These are phyloP conservation scores for Heterochromis multidens DNA, from an alignment of 2,113 vertebrate genomes.

Conservation along the genomic window DNA sequence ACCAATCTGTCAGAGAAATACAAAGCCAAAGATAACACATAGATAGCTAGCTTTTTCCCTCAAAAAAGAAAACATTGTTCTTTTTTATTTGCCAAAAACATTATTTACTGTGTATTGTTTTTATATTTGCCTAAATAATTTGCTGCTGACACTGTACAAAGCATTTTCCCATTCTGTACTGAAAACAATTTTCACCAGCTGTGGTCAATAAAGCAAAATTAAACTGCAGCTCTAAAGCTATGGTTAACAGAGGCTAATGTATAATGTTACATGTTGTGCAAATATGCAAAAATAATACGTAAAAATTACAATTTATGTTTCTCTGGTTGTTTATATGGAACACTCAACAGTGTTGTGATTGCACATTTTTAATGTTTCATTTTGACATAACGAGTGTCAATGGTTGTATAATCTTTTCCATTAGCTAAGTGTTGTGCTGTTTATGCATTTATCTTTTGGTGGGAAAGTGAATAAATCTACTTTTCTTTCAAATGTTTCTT, in stretches of 20 bases:
- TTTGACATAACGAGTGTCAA: neutral
- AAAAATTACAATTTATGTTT: neutral
- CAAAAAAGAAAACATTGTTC: neutral
- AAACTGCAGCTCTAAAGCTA: neutral
- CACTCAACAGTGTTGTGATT: neutral
- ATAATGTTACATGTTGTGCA: neutral
- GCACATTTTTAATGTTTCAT: neutral
- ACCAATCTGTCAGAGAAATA: neutral
- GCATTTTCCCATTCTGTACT: neutral
- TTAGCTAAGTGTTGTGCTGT: neutral
- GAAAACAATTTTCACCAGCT: neutral
- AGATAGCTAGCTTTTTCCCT: neutral
- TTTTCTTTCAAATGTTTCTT: neutral
- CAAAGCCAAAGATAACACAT: neutral
- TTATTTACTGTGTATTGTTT: neutral
- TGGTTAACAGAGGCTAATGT: neutral
- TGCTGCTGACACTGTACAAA: neutral
- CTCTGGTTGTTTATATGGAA: neutral
- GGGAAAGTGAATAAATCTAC: neutral
- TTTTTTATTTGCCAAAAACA: neutral
- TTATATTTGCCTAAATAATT: neutral
- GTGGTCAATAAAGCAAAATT: neutral
- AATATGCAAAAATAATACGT: neutral
- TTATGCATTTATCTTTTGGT: neutral
- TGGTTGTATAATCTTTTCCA: neutral